Conservation (phyloP, 2,797 vertebrate species). For the Syngnathus acus region DNA sequence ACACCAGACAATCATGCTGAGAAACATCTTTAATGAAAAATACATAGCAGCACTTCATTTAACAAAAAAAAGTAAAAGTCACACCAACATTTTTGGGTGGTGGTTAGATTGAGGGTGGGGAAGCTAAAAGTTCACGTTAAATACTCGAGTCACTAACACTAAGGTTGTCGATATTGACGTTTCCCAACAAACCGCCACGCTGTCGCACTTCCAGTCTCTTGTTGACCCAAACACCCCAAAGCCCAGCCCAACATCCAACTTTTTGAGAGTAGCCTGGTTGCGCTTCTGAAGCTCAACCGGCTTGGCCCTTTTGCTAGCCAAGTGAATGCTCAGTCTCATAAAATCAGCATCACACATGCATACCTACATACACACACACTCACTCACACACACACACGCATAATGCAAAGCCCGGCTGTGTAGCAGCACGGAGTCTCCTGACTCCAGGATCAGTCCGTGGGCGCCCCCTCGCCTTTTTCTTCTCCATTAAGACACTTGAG, state of each 20-base stretch:
- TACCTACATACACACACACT: conserved; percentile 2
- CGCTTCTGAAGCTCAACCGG: conserved; percentile 65
- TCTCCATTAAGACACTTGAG: not conserved
- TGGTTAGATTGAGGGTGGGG: conserved; percentile 29
- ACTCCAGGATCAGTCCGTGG: conserved; percentile 73
- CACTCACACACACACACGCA: conserved; percentile 16
- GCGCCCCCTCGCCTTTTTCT: conserved; percentile 27
- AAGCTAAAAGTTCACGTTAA: conserved; percentile 50
- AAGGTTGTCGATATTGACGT: not conserved
- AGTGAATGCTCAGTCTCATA: conserved; percentile 56
- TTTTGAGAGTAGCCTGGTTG: not conserved
- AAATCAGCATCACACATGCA: conserved; percentile 24
- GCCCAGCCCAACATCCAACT: not conserved
- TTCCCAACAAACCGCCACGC: too few species aligned
- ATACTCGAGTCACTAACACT: conserved; percentile 25
- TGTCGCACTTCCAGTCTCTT: too few species aligned
- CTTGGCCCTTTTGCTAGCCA: conserved; percentile 52
- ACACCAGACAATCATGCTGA: not conserved
- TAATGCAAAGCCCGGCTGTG: conserved; percentile 72
- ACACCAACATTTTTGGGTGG: conserved; percentile 63
- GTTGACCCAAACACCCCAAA: too few species aligned
- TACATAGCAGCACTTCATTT: conserved; percentile 86
- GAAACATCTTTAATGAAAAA: conserved; percentile 76
- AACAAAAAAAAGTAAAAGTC: conserved; percentile 42
- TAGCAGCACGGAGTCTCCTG: conserved; percentile 89